Percentiles rank a stretch among this genome's conserved stretches.
phyloP scores from a whole-genome alignment of 2,113 vertebrate species.

The Bagarius yarrelli region DNA sequence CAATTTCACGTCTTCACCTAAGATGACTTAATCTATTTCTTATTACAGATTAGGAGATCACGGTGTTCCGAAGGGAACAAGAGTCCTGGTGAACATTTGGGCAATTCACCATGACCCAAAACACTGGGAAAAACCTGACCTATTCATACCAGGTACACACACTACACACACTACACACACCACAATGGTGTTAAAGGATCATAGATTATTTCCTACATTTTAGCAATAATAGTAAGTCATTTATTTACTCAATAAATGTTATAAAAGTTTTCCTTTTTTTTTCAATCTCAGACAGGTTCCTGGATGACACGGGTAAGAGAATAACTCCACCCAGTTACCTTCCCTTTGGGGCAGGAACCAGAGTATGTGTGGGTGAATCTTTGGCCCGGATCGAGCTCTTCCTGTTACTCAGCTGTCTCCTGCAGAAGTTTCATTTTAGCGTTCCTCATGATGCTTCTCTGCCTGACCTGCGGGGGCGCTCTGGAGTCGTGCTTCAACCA shows the following conservation, averaged over 20 bases:
- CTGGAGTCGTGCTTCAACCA: slow-evolving; percentile 73
- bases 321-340: slow-evolving; percentile 64
- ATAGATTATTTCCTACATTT: background rate
- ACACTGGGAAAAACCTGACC: slow-evolving; percentile 69
- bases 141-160: slow-evolving; percentile 54
- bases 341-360: slow-evolving; percentile 76
- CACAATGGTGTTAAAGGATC: background rate
- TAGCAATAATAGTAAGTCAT: background rate
- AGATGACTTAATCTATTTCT: background rate
- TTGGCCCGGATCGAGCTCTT: slow-evolving; percentile 75
- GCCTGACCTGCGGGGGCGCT: slow-evolving; percentile 68
- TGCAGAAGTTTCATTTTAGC: slow-evolving; percentile 70
- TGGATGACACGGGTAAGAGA: slow-evolving; percentile 62
- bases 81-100: slow-evolving; percentile 78
- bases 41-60: slow-evolving; percentile 64
- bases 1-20: background rate
- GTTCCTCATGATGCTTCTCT: slow-evolving; percentile 52
- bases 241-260: background rate
- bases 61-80: slow-evolving; percentile 61
- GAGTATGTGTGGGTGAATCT: slow-evolving; percentile 75
- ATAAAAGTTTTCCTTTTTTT: background rate
- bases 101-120: slow-evolving; percentile 71
- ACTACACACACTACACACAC: slow-evolving; percentile 34
- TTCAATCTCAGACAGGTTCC: slow-evolving; percentile 68
- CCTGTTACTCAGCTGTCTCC: slow-evolving; percentile 70